Conservation (phyloP, 2,888 invertebrate species). For the Synergus itoensis region DNA sequence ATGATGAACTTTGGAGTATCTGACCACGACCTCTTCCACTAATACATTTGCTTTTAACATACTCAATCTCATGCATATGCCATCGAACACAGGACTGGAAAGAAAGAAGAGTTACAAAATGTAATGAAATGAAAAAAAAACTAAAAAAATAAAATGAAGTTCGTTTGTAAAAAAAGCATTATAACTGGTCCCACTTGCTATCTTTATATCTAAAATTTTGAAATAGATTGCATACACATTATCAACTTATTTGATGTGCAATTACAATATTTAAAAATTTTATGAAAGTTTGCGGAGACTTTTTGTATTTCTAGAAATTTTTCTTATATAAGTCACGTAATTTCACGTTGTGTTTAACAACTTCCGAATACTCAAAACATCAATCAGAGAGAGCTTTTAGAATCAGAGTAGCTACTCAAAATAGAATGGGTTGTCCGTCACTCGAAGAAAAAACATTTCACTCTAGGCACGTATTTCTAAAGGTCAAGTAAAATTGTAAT, state of each 20-base stretch:
- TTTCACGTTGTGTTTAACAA: slow-evolving; percentile 2
- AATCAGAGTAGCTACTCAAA: slow-evolving; percentile 18
- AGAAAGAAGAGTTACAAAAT: not conserved
- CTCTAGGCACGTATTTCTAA: slow-evolving; percentile 7
- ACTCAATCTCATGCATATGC: slow-evolving; percentile 26
- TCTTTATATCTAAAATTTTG: no score
- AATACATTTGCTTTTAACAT: slow-evolving; percentile 22
- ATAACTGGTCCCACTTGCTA: no score
- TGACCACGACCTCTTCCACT: slow-evolving; percentile 28
- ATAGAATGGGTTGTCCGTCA: slow-evolving; percentile 33
- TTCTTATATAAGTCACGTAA: not conserved
- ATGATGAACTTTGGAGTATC: slow-evolving; percentile 23
- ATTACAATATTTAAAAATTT: no score
- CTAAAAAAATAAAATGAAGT: not conserved
- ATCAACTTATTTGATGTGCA: no score
- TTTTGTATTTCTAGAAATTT: not conserved
- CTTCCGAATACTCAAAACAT: slow-evolving; percentile 37
- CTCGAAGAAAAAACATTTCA: slow-evolving; percentile 24
- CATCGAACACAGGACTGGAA: not conserved
- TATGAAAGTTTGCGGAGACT: not conserved
- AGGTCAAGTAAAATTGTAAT: not conserved
- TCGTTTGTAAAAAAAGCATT: not conserved
- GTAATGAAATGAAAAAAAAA: not conserved
- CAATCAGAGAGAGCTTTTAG: slow-evolving; percentile 20
- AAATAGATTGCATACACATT: no score